Evolutionary conservation across 2,888 invertebrate genomes (phyloP).

Genomic region (Nezara viridula): DNA sequence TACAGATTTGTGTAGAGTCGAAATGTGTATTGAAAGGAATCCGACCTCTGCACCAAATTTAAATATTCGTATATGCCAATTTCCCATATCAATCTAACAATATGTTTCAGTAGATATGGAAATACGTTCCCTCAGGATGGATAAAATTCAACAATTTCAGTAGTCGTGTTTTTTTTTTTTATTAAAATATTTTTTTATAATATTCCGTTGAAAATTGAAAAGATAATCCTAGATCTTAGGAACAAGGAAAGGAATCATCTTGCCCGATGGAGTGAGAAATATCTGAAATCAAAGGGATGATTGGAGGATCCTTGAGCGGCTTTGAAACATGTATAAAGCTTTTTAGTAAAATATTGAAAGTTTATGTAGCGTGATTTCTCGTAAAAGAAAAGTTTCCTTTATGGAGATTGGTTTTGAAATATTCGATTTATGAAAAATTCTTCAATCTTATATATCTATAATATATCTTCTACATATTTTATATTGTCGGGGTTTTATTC

Average conservation of each 20-base stretch:
- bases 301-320: background rate
- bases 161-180: no score
- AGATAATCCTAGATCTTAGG: background rate
- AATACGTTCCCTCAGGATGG: no score
- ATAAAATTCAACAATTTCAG: no score
- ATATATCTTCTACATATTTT: background rate
- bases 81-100: no score
- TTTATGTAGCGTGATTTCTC: background rate
- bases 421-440: background rate
- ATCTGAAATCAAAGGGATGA: background rate
- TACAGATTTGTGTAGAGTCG: no score
- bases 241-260: background rate
- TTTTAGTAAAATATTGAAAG: slow-evolving; percentile 4
- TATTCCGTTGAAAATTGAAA: no score
- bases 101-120: no score
- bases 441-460: no score
- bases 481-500: background rate
- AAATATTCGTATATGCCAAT: no score
- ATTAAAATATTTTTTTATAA: no score
- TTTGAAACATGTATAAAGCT: background rate
- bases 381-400: background rate
- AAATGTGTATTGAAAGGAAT: no score
- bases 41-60: no score
- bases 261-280: background rate
- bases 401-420: slow-evolving; percentile 7